phyloP scores from a whole-genome alignment of 1,140 invertebrate species.

The Sipha flava region DNA sequence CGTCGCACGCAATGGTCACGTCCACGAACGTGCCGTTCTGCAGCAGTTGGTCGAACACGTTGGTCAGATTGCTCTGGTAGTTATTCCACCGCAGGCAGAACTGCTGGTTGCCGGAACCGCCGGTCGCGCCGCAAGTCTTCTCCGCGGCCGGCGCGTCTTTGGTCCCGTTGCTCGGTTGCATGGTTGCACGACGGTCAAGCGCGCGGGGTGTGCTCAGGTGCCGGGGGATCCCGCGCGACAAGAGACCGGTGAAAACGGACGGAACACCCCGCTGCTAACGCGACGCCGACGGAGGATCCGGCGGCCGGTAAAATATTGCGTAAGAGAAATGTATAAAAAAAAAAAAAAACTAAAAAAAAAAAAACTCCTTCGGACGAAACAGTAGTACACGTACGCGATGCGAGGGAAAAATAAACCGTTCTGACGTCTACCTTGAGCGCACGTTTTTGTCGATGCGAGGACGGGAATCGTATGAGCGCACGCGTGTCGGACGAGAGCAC shows the following conservation, averaged over 20 bases:
- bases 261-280: too few relatives aligned
- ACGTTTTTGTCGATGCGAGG: neutral
- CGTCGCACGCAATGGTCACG: slow-evolving; percentile 84
- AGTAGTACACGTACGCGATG: too few relatives aligned
- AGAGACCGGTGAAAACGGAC: too few relatives aligned
- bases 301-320: too few relatives aligned
- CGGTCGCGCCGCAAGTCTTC: slow-evolving; percentile 29
- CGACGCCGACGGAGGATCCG: too few relatives aligned
- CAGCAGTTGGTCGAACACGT: slow-evolving; percentile 82
- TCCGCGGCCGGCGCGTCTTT: slow-evolving; percentile 6
- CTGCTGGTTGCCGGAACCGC: slow-evolving; percentile 48
- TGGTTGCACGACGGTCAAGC: neutral
- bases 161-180: slow-evolving; percentile 16
- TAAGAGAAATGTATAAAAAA: too few relatives aligned
- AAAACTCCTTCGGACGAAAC: too few relatives aligned
- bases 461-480: neutral
- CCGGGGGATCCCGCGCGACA: too few relatives aligned
- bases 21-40: slow-evolving; percentile 86
- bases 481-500: neutral
- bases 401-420: neutral
- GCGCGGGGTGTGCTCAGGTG: too few relatives aligned
- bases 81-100: slow-evolving; percentile 92
- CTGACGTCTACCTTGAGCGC: neutral
- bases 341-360: too few relatives aligned
- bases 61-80: slow-evolving; percentile 82